These are phyloP conservation scores for Montipora sp. DNA, from an alignment of 64 coral and sea anemone genomes.

Conservation along the genomic window DNA sequence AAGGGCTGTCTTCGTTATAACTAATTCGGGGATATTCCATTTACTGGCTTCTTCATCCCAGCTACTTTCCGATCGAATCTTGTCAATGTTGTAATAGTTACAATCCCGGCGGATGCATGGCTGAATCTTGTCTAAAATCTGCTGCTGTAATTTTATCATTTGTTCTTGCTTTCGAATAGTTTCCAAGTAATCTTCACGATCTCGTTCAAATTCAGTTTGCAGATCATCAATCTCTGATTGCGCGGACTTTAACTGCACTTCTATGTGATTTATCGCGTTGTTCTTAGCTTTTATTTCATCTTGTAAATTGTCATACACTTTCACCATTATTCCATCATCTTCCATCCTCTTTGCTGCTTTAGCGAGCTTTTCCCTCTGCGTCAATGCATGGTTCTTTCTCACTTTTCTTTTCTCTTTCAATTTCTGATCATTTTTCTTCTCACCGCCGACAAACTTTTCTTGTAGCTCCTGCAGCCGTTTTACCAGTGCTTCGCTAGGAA, in stretches of 20 bases:
- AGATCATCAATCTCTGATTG: slow-evolving; percentile 86
- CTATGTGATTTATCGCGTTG: slow-evolving; percentile 60
- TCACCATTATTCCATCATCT: slow-evolving; percentile 86
- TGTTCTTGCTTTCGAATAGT: slow-evolving; percentile 94
- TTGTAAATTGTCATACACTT: slow-evolving; percentile 94
- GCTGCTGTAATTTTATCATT: slow-evolving; percentile 84
- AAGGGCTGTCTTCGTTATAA: slow-evolving; percentile 81
- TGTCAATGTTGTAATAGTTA: slow-evolving; percentile 97
- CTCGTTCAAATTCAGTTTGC: slow-evolving; percentile 87
- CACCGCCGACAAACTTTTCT: slow-evolving; percentile 88
- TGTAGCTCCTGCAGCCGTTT: slow-evolving; percentile 76
- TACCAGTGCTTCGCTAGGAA: slow-evolving; percentile 48
- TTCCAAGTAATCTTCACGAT: slow-evolving; percentile 86
- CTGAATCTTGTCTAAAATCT: slow-evolving; percentile 91
- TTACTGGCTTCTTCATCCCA: slow-evolving; percentile 85
- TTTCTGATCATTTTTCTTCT: slow-evolving; percentile 86
- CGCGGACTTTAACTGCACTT: slow-evolving; percentile 58
- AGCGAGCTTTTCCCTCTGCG: slow-evolving; percentile 77
- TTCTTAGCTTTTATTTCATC: slow-evolving; percentile 93
- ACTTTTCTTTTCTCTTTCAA: slow-evolving; percentile 89
- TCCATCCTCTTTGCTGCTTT: slow-evolving; percentile 85
- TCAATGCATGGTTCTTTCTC: slow-evolving; percentile 76
- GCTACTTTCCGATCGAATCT: slow-evolving; percentile 65
- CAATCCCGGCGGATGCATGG: slow-evolving; percentile 97
- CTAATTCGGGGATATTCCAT: slow-evolving; percentile 87